Conservation (phyloP, 2,113 vertebrate species). For the Caloenas nicobarica region DNA sequence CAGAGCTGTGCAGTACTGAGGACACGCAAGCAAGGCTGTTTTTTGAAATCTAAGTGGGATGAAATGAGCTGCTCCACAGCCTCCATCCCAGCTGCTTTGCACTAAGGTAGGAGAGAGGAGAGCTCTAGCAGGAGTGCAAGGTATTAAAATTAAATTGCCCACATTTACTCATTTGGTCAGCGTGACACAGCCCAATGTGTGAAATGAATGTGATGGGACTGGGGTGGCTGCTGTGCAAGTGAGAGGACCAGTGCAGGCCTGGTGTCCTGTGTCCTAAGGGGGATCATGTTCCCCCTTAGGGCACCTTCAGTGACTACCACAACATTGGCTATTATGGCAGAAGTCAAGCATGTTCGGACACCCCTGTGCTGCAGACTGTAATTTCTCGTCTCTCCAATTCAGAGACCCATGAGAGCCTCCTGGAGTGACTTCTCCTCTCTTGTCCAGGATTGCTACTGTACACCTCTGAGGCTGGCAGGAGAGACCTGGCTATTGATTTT, state of each 20-base stretch:
- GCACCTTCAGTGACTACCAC: background rate
- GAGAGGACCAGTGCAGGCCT: background rate
- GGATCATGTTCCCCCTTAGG: background rate
- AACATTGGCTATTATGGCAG: background rate
- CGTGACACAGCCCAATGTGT: background rate
- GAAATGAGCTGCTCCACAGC: background rate
- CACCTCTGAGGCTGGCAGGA: background rate
- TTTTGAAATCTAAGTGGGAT: background rate
- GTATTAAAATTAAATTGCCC: background rate
- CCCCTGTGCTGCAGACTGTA: background rate
- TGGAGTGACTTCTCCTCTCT: background rate
- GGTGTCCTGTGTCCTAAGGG: background rate
- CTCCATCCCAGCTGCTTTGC: background rate
- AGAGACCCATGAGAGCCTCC: background rate
- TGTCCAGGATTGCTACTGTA: background rate
- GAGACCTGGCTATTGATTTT: background rate
- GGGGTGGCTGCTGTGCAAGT: background rate
- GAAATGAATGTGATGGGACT: background rate
- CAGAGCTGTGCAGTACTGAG: fast-evolving
- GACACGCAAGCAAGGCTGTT: background rate
- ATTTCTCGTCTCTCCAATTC: background rate
- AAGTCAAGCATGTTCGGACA: background rate
- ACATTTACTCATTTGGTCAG: fast-evolving
- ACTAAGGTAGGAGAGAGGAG: background rate
- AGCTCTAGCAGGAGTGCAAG: background rate